Percentiles rank a stretch among this genome's conserved stretches.
Conservation (phyloP, 2,888 invertebrate species). For the Eristalinus aeneus region DNA sequence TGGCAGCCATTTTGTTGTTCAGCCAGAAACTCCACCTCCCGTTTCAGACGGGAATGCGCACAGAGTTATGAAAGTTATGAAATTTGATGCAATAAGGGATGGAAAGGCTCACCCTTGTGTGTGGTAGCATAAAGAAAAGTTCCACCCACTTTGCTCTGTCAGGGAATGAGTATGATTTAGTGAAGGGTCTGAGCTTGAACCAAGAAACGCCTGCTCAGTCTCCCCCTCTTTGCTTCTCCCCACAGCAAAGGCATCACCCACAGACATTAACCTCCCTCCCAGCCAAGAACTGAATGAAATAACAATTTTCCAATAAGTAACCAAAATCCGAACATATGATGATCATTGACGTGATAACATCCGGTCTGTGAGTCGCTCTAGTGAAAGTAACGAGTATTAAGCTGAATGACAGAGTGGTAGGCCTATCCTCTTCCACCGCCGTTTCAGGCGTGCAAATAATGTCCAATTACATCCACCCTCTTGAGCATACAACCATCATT, state of each 20-base stretch:
- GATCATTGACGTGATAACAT: conserved; percentile 73
- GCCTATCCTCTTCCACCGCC: conserved; percentile 9
- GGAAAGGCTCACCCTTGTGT: conserved; percentile 42
- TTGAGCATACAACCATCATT: conserved; percentile 75
- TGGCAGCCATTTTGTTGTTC: conserved; percentile 45
- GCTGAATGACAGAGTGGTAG: conserved; percentile 21
- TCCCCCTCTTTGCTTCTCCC: not conserved
- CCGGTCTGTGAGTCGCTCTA: conserved; percentile 25
- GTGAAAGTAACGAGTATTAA: conserved; percentile 41
- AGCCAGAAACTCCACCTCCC: conserved; percentile 39
- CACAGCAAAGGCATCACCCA: not conserved
- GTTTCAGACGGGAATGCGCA: conserved; percentile 45
- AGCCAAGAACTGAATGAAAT: conserved; percentile 69
- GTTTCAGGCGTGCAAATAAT: conserved; percentile 65
- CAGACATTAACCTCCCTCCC: not conserved
- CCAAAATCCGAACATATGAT: conserved; percentile 79
- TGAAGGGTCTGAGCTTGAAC: too few relatives aligned
- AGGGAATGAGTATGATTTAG: not conserved
- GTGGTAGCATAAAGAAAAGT: not conserved
- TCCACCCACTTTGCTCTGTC: conserved; percentile 15
- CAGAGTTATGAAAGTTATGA: conserved; percentile 59
- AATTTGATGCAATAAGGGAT: conserved; percentile 46
- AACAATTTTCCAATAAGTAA: conserved; percentile 80
- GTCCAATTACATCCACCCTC: conserved; percentile 79
- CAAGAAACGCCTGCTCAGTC: too few relatives aligned